A percentile compares a stretch with the other conserved stretches of the same genome.
Evolutionary conservation across 2,113 vertebrate genomes (phyloP).

Genomic region (Antennarius striatus): DNA sequence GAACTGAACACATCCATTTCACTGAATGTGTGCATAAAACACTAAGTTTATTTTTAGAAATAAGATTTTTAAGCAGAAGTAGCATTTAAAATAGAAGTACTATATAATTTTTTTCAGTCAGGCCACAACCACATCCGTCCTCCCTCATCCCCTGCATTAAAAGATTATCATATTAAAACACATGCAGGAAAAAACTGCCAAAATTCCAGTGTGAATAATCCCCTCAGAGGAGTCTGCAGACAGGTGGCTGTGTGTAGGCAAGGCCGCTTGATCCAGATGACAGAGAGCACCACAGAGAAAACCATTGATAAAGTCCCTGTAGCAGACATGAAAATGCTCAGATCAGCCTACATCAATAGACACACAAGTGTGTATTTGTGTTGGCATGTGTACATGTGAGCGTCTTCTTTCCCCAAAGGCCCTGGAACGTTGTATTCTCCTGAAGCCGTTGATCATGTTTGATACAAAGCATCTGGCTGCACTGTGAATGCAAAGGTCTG

Average conservation of each 20-base stretch:
- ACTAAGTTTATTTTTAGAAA: slow-evolving; percentile 14
- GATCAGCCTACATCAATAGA: slow-evolving; percentile 22
- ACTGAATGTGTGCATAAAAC: slow-evolving; percentile 14
- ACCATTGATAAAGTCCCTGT: slow-evolving; percentile 33
- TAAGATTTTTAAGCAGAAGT: too few species aligned
- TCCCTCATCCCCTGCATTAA: slow-evolving; percentile 16
- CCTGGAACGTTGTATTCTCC: slow-evolving; percentile 14
- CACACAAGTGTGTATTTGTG: slow-evolving; percentile 10
- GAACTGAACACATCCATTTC: slow-evolving; percentile 13
- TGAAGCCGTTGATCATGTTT: slow-evolving; percentile 18
- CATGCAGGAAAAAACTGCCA: slow-evolving; percentile 1
- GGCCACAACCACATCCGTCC: slow-evolving; percentile 33
- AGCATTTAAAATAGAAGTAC: too few species aligned
- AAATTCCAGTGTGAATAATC: slow-evolving; percentile 54
- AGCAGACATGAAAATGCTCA: slow-evolving; percentile 43
- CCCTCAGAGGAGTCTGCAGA: slow-evolving; percentile 51
- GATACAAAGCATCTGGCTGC: slow-evolving; percentile 4
- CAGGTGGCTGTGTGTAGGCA: slow-evolving; percentile 54
- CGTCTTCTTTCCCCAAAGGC: slow-evolving; percentile 19
- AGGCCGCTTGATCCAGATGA: slow-evolving; percentile 47
- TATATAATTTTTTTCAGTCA: background rate
- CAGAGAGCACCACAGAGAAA: slow-evolving; percentile 39
- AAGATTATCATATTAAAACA: slow-evolving; percentile 41
- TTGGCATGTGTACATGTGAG: background rate
- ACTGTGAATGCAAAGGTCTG: slow-evolving; percentile 20